Base-by-base conservation (phyloP, 2,888 invertebrate genomes). In the Erebia epiphron region DNA sequence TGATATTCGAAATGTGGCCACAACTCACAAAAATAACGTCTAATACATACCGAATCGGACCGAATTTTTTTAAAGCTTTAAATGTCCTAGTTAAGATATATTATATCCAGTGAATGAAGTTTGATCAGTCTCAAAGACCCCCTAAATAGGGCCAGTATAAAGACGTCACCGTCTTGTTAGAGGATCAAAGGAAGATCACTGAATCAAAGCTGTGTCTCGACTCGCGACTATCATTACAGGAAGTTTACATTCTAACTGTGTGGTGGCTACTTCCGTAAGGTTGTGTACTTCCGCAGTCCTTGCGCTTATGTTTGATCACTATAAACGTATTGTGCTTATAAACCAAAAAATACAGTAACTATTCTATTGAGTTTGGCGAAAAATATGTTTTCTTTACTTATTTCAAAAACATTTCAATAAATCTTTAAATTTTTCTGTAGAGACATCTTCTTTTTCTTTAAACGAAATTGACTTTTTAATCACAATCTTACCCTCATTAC, bases 161-260 rank as follows among this genome's bases (percentile, higher is more conserved):
- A 64, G 54, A 64, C 52, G 13, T 64, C 41, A 16, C 16, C 13
- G 41, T 18, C 13, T 41, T 41, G 41, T 54, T 16, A 18, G 64
- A 60, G 41, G 58, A 57, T 58, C 58, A 49, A 69, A 69, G 69
- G 35, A 57, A 64, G 58, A 56, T 68, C 57, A 63, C 63, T 56
- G 56, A 63, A 56, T 68, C 63, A 68, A 26, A 63, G 54, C 52
- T 62, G 56, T 63, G 46, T 56, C n/a, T 16, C 21, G 35, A 35
- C 35, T 35, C 35, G 35, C 35, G 35, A 7, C 68, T 64, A 64
- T 26, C 69, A 41, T 56, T 41, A 58, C 64, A 50, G 69, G 69
- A 69, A 64, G 69, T 64, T n/a, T 41, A 64, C 50, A n/a, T 50
- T 64, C 26, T n/a, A 63, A 26, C 49, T 50, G 35, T 35, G 41